Evolutionary conservation across 2,888 invertebrate species (phyloP), one percentile per base, ranked within the genome.

Genomic region (Dyspetes luteomarginatus): DNA sequence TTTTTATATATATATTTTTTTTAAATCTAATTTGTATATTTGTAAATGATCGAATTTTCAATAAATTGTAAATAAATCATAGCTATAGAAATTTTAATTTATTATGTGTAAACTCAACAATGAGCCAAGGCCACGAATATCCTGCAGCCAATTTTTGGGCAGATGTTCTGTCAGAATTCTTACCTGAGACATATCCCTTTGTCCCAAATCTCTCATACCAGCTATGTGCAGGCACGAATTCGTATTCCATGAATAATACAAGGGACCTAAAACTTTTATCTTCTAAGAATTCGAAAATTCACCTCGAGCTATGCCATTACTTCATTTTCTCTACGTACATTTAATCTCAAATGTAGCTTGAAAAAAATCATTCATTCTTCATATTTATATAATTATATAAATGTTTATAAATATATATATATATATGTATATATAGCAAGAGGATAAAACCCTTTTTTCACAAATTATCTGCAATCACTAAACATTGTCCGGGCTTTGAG

Each of bases 181-280:
- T 88, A 88, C 88, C 89, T 89, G 89, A 83, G 86, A 79, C 62
- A 56, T 77, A 84, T 85, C 86, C n/a, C 87, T 86, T 89, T 89
- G 88, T 89, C 85, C 87, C 81, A 84, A 78, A 86, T 85, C 75
- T 79, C 78, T 62, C 19, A 69, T 73, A 77, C 77, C 65, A 45
- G 50, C 52, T 71, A 55, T 68, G 62, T 64, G 72, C 64, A 45
- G 67, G 64, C 68, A 36, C 64, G 68, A 36, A 24, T 75, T 80
- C 50, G 28, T 55, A 55, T 72, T 74, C 69, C 74, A 74, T 82
- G 83, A 82, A 78, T 81, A 73, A 81, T 78, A 74, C 58, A 68
- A 65, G 45, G 77, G 65, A 52, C 28, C 43, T 45, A 68, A n/a
- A 58, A 72, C 64, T 60, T 56, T 69, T 67, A 43, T 65, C 68